Evolutionary conservation across 2,113 vertebrate genomes (phyloP).

Genomic region (Hemiprocne comata): DNA sequence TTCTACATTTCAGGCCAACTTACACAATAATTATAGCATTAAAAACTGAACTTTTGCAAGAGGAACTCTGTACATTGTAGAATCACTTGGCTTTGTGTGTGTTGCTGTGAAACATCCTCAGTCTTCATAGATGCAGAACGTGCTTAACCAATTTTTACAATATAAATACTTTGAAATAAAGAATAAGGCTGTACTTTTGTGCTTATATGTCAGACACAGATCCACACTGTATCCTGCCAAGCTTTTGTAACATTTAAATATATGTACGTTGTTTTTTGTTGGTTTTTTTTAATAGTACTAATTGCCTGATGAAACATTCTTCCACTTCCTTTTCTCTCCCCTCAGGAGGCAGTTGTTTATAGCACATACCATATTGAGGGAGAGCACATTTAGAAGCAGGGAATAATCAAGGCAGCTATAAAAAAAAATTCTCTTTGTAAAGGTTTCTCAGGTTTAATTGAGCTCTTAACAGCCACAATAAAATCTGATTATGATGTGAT

Average conservation of each 20-base stretch:
- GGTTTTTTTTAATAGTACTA: neutral
- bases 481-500: neutral
- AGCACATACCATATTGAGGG: accelerated
- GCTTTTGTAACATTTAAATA: neutral
- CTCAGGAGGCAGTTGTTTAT: neutral
- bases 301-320: conserved; percentile 6
- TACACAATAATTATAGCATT: neutral
- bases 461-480: neutral
- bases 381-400: neutral
- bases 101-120: neutral
- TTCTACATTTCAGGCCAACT: neutral
- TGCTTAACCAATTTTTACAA: neutral
- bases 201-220: neutral
- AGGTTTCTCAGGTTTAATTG: conserved; percentile 10
- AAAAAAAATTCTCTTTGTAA: neutral
- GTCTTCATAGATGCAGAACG: neutral
- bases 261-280: neutral
- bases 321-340: neutral
- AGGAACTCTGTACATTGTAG: neutral
- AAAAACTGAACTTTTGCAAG: neutral
- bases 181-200: neutral
- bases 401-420: neutral
- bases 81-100: neutral
- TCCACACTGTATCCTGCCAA: neutral
- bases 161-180: conserved; percentile 21